Evolutionary conservation across 2,888 invertebrate genomes (phyloP).

Genomic region (Aleiodes testaceus): DNA sequence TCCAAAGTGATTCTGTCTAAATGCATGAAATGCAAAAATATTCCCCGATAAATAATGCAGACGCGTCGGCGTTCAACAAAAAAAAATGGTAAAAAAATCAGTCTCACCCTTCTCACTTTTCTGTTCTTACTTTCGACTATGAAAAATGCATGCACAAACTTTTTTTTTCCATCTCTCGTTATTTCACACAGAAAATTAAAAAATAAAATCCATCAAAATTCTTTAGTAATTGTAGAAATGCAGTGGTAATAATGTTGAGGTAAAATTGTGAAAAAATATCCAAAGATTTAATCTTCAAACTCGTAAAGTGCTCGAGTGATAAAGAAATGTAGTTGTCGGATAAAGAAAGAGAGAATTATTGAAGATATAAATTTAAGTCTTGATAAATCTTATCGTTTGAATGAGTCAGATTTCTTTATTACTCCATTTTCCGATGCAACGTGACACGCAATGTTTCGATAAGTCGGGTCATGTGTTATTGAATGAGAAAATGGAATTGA

Average conservation of each 20-base stretch:
- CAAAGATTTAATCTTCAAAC: background rate
- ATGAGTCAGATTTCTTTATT: constrained; percentile 14
- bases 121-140: constrained; percentile 12
- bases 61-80: constrained; percentile 40
- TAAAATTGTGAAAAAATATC: background rate
- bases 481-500: no score
- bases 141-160: constrained; percentile 42
- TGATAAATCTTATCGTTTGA: background rate
- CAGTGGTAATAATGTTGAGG: background rate
- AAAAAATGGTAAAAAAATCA: constrained; percentile 24
- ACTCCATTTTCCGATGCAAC: constrained; percentile 8
- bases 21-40: constrained; percentile 52
- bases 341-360: background rate
- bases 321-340: background rate
- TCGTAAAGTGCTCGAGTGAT: background rate
- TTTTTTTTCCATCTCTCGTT: background rate
- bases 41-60: constrained; percentile 53
- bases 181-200: background rate
- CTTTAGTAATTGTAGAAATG: constrained; percentile 1
- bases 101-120: background rate
- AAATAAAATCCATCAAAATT: background rate
- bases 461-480: background rate
- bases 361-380: background rate
- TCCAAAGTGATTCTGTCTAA: constrained; percentile 28
- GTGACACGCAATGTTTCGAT: constrained; percentile 9